These are phyloP conservation scores for Sericinus montela DNA, from an alignment of 2,888 invertebrate species.

Conservation along the genomic window DNA sequence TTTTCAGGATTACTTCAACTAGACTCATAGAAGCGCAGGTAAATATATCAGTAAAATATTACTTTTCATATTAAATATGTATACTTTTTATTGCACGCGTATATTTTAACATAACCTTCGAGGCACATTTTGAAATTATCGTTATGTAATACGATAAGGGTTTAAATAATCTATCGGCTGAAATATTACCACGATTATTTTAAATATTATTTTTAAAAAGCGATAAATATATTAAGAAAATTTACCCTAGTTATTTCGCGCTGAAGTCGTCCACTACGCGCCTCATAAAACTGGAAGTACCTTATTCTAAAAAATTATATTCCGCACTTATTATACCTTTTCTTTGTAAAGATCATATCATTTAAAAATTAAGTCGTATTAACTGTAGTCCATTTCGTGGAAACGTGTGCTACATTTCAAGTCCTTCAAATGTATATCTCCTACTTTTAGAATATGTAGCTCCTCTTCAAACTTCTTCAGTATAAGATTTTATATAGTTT, in stretches of 20 bases:
- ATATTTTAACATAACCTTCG: slow-evolving; percentile 30
- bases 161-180: slow-evolving; percentile 13
- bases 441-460: too few species aligned
- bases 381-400: too few species aligned
- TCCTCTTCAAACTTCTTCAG: too few species aligned
- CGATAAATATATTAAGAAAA: neutral
- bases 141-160: slow-evolving; percentile 35
- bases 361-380: too few species aligned
- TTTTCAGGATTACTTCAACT: slow-evolving; percentile 82
- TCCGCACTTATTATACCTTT: too few species aligned
- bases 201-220: neutral
- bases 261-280: slow-evolving; percentile 4
- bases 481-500: too few species aligned
- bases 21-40: slow-evolving; percentile 83
- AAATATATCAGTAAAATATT: slow-evolving; percentile 28
- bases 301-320: too few species aligned
- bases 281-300: neutral
- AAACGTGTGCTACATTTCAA: too few species aligned
- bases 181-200: neutral
- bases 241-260: neutral
- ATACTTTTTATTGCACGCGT: slow-evolving; percentile 10
- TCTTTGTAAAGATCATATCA: too few species aligned
- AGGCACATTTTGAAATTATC: slow-evolving; percentile 33
- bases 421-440: too few species aligned
- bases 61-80: slow-evolving; percentile 13